Conservation (phyloP, 2,797 vertebrate genomes). For the Phyllotis vaccarum region DNA sequence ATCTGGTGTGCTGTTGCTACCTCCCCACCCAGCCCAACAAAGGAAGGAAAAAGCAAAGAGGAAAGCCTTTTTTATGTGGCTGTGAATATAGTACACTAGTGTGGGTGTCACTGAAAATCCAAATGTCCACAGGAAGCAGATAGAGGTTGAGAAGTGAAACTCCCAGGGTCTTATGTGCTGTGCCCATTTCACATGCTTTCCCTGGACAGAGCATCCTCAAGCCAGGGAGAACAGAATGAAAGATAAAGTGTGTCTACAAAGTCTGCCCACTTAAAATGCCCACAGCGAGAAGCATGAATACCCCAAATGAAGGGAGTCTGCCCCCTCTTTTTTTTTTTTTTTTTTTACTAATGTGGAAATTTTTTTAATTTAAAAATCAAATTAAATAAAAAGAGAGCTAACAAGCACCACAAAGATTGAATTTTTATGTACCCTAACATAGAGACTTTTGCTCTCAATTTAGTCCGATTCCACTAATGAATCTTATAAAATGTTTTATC, state of each 20-base stretch:
- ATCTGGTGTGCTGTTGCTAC: constrained; percentile 53
- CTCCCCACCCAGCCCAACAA: not conserved
- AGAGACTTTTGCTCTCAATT: constrained; percentile 90
- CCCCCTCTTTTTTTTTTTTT: not conserved
- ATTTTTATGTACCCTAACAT: constrained; percentile 84
- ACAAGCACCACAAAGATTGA: constrained; percentile 77
- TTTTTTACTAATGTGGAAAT: not conserved
- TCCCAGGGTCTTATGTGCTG: not conserved
- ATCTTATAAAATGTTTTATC: constrained; percentile 94
- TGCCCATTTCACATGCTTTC: not conserved
- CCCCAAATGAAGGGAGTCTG: constrained; percentile 54
- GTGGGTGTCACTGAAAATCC: not conserved
- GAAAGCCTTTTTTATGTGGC: constrained; percentile 2
- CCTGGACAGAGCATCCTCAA: not conserved
- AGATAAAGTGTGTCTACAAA: constrained; percentile 11
- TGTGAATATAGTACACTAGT: not conserved
- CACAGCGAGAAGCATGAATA: constrained; percentile 26
- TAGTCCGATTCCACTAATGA: constrained; percentile 94
- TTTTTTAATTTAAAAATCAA: not conserved
- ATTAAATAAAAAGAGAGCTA: constrained; percentile 44
- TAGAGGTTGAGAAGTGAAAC: constrained; percentile 17
- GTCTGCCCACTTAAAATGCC: not conserved
- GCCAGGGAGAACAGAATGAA: not conserved
- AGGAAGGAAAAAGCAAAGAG: not conserved
- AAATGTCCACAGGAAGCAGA: constrained; percentile 7